A percentile compares a stretch with the other conserved stretches of the same genome.
Evolutionary conservation across 1,140 invertebrate genomes (phyloP).

Genomic region (Drosophila pachea): DNA sequence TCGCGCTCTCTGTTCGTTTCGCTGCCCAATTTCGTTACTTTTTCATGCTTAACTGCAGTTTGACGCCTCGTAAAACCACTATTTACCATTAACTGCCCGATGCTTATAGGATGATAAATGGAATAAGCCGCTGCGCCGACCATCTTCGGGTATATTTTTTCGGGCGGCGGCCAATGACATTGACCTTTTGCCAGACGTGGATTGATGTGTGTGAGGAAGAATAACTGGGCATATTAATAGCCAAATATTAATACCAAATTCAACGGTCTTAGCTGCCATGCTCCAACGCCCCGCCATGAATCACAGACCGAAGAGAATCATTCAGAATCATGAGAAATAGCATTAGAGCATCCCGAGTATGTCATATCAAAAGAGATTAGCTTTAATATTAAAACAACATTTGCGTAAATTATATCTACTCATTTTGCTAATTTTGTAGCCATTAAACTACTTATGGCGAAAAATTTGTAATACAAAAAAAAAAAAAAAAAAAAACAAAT

Average conservation of each 20-base stretch:
- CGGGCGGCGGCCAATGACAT: slow-evolving; percentile 43
- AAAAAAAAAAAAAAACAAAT: too few species aligned
- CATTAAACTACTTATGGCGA: too few species aligned
- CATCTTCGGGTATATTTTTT: slow-evolving; percentile 6
- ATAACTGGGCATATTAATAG: slow-evolving; percentile 3
- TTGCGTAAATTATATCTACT: too few species aligned
- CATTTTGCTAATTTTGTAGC: too few species aligned
- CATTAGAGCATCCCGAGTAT: too few species aligned
- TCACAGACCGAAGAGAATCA: background rate
- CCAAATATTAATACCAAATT: background rate
- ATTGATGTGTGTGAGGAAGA: slow-evolving; percentile 36
- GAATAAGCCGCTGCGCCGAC: slow-evolving; percentile 2
- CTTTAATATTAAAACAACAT: too few species aligned
- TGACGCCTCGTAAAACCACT: slow-evolving; percentile 33
- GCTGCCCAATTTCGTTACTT: slow-evolving; percentile 13
- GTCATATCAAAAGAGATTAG: too few species aligned
- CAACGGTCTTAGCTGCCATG: background rate
- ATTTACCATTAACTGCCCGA: slow-evolving; percentile 26
- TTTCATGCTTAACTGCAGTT: slow-evolving; percentile 37
- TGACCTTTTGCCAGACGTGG: slow-evolving; percentile 50
- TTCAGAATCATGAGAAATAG: background rate
- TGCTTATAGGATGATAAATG: slow-evolving; percentile 19
- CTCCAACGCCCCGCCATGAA: background rate
- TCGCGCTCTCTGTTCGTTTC: background rate
- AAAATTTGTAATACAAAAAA: too few species aligned